Percentiles rank a stretch among this genome's conserved stretches.
These are phyloP conservation scores for Trachymyrmex cornetzi DNA, from an alignment of 1,140 invertebrate species.

Conservation along the genomic window DNA sequence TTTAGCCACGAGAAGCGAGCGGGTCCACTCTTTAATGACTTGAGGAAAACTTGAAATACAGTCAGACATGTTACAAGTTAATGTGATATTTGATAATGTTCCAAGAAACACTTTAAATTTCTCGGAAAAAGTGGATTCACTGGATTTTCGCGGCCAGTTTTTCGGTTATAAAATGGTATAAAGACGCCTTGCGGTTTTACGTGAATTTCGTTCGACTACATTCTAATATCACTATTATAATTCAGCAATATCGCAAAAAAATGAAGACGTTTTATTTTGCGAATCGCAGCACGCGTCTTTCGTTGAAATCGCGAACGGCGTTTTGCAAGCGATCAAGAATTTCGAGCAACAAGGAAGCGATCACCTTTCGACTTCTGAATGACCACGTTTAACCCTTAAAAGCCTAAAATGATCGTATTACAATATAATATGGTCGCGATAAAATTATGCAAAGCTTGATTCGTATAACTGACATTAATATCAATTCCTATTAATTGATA, in stretches of 20 bases:
- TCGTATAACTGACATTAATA: background rate
- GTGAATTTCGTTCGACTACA: conserved; percentile 53
- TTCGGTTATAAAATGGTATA: conserved; percentile 51
- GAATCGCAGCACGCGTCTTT: background rate
- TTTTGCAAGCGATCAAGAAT: background rate
- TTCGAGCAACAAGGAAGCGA: conserved; percentile 24
- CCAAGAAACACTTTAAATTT: background rate
- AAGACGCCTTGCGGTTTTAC: conserved; percentile 27
- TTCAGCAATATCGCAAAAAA: conserved; percentile 31
- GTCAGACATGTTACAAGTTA: background rate
- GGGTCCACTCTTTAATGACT: background rate
- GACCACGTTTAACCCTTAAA: conserved; percentile 47
- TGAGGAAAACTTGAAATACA: background rate
- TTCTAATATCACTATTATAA: conserved; percentile 66
- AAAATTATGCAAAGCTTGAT: background rate
- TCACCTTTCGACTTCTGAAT: background rate
- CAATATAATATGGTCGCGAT: background rate
- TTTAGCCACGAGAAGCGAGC: background rate
- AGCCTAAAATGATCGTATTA: background rate
- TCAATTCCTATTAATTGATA: background rate
- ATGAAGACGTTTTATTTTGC: background rate
- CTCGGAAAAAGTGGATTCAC: background rate
- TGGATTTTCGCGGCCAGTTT: background rate
- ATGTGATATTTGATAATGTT: background rate
- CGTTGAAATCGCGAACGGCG: background rate